These are phyloP conservation scores for Siphamia tubifer DNA, from an alignment of 2,113 vertebrate genomes.

Conservation along the genomic window DNA sequence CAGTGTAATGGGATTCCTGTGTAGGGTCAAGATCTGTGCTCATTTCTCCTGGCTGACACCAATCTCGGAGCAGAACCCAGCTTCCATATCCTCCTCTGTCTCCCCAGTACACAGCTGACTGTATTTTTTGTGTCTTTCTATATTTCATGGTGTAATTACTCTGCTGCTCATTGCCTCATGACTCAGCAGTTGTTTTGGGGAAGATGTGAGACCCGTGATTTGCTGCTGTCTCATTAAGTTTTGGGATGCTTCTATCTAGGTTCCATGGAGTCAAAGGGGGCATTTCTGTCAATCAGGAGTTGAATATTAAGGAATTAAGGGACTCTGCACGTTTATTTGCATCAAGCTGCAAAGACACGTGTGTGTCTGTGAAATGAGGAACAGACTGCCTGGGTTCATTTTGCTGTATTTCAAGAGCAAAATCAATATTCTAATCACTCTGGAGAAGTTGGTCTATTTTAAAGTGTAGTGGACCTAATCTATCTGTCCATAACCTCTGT, in stretches of 20 bases:
- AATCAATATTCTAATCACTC: conserved; percentile 11
- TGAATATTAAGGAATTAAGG: conserved; percentile 2
- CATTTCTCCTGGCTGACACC: conserved; percentile 5
- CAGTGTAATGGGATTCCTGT: conserved; percentile 45
- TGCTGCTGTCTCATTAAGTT: conserved; percentile 47
- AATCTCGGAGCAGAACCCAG: conserved; percentile 5
- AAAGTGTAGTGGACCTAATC: background rate
- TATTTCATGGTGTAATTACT: conserved; percentile 48
- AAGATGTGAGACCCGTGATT: conserved; percentile 3
- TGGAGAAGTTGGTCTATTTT: background rate
- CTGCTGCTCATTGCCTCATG: conserved; percentile 37
- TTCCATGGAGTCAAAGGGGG: conserved; percentile 21
- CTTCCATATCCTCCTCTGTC: background rate
- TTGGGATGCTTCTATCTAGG: background rate
- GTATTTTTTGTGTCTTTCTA: conserved; percentile 3
- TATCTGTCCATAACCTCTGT: background rate
- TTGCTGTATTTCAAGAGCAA: background rate
- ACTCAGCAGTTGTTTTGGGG: conserved; percentile 54
- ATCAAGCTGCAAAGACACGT: background rate
- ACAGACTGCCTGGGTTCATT: background rate
- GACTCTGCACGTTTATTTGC: too few species aligned
- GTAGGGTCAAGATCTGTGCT: conserved; percentile 47
- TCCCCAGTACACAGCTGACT: background rate
- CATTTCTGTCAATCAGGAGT: conserved; percentile 19
- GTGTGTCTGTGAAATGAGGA: background rate